phyloP scores from a whole-genome alignment of 2,113 vertebrate genomes.

The Gavialis gangeticus region DNA sequence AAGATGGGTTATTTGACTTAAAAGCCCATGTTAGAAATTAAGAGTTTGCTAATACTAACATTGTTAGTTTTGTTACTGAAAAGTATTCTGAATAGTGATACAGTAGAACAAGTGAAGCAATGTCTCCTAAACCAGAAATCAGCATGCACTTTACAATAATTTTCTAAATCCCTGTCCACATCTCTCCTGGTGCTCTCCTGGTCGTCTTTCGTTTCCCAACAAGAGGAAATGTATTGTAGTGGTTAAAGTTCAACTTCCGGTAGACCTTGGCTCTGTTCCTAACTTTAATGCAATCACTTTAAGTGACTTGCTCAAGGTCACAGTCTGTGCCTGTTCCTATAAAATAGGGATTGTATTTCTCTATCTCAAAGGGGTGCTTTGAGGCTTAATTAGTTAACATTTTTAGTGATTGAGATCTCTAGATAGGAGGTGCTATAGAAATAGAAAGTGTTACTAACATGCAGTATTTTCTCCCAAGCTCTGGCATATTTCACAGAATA shows the following conservation, averaged over 20 bases:
- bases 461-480: neutral
- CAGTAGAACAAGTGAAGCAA: neutral
- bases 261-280: neutral
- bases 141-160: neutral
- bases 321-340: neutral
- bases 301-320: neutral
- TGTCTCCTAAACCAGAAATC: neutral
- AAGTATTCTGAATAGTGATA: neutral
- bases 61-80: neutral
- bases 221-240: neutral
- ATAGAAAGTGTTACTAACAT: neutral
- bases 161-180: neutral
- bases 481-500: neutral
- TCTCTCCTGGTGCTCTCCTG: neutral
- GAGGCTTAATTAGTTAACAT: neutral
- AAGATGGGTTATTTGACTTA: neutral
- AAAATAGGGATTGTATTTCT: neutral
- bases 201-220: neutral
- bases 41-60: neutral
- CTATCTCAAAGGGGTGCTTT: neutral
- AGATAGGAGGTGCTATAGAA: neutral
- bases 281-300: neutral
- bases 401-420: neutral
- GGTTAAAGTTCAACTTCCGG: neutral
- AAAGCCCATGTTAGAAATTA: neutral